Base-by-base conservation (phyloP, 2,888 invertebrate species). In the Emmelina monodactyla region DNA sequence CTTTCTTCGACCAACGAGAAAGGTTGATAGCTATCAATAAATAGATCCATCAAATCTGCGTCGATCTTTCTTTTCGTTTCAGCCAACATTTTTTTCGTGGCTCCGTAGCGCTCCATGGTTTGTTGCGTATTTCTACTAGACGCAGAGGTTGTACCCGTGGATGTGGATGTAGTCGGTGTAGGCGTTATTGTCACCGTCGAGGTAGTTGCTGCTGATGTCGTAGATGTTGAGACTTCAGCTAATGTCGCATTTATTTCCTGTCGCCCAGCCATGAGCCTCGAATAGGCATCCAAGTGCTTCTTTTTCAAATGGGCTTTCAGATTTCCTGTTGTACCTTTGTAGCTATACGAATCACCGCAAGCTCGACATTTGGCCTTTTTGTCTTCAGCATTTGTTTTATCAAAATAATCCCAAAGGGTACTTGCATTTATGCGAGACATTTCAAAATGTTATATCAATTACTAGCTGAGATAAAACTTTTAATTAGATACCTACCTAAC, bases 1-100 rank as follows among this genome's bases (percentile, higher is more conserved):
- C 44, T 37, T 39, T 52, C 47, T 37, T 52, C 46, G 1, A 52
- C 50, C 5, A 50, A 33, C 0, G 42, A 41, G 34, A 49, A 50
- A 2, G 48, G 50, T 11, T 49, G 50, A 32, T 42, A 48, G 2
- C 37, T 31, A 19, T 46, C 45, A 1, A 34, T 38, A 15, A 36
- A 46, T 30, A 46, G 16, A 13, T 42, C 38, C 2, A 43, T 5
- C 6, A 43, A 25, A 31, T 37, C 42, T 6, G 1, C 6, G 29
- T 48, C 31, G 13, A 44, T 46, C 37, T 29, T 14, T 34, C 35
- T 39, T 38, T 42, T 47, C 37, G 39, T 33, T 19, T 40, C 42
- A 2, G 5, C n/a, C 2, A 28, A 33, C 13, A 39, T 38, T 39
- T 41, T 40, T 40, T 44, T 46, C 25, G n/a, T 10, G n/a, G 25